Evolutionary conservation across 1,140 invertebrate species (phyloP).

Genomic region (Zaprionus africanus): DNA sequence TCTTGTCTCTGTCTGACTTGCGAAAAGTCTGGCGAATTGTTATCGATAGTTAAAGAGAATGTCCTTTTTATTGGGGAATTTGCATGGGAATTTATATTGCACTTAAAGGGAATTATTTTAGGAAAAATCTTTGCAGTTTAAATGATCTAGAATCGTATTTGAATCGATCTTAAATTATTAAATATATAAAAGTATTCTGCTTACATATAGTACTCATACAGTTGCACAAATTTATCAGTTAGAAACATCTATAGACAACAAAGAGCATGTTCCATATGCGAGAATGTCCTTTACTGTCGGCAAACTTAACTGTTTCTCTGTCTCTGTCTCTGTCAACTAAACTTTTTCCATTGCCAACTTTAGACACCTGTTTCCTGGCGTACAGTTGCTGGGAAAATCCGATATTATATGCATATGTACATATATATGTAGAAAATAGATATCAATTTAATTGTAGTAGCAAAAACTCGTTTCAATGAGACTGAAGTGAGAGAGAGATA

Average conservation of each 20-base stretch:
- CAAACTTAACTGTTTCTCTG: not conserved
- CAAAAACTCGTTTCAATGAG: not conserved
- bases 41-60: slow-evolving; percentile 5
- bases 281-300: not conserved
- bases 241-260: not conserved
- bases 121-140: not conserved
- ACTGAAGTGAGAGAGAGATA: not conserved
- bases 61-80: no score
- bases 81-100: not conserved
- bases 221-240: not conserved
- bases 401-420: not conserved
- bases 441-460: not conserved
- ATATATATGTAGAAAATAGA: not conserved
- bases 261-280: not conserved
- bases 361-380: slow-evolving; percentile 1
- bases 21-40: not conserved
- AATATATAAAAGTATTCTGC: no score
- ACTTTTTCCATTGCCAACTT: slow-evolving; percentile 2
- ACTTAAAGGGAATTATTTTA: not conserved
- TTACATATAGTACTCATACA: no score
- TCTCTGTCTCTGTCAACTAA: no score
- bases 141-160: not conserved
- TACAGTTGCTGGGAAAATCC: not conserved
- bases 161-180: not conserved
- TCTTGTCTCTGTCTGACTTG: not conserved